phyloP scores from a whole-genome alignment of 1,140 invertebrate genomes.

The Andricus grossulariae region DNA sequence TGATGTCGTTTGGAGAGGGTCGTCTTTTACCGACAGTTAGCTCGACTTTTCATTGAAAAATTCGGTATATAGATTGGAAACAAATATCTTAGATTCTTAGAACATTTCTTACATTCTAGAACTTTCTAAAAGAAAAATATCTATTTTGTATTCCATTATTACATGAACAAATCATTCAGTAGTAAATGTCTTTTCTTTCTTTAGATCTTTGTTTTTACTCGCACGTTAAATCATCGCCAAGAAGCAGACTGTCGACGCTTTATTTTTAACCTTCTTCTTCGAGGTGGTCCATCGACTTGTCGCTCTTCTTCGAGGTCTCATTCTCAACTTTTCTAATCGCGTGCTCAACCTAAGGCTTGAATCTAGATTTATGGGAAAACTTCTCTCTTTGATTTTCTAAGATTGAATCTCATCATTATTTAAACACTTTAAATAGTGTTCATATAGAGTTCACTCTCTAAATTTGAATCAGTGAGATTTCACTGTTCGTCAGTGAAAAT shows the following conservation, averaged over 20 bases:
- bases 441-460: no score
- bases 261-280: conserved; percentile 46
- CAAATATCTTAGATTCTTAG: no score
- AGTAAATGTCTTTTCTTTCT: conserved; percentile 39
- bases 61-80: no score
- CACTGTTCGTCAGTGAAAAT: no score
- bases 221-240: conserved; percentile 44
- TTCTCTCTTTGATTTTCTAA: no score
- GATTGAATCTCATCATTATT: not conserved
- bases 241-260: conserved; percentile 46
- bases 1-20: no score
- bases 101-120: no score
- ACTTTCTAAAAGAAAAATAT: not conserved
- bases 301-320: conserved; percentile 19
- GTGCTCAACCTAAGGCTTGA: not conserved
- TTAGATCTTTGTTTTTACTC: conserved; percentile 39
- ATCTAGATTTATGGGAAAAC: no score
- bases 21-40: no score
- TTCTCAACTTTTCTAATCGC: conserved; percentile 23
- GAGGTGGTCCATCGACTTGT: conserved; percentile 42
- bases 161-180: conserved; percentile 29
- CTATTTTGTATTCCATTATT: not conserved
- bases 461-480: no score
- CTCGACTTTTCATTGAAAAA: no score
- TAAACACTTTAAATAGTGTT: not conserved